These are phyloP conservation scores for Gisinianus flammeolus DNA, from an alignment of 2,888 invertebrate species.

Conservation along the genomic window DNA sequence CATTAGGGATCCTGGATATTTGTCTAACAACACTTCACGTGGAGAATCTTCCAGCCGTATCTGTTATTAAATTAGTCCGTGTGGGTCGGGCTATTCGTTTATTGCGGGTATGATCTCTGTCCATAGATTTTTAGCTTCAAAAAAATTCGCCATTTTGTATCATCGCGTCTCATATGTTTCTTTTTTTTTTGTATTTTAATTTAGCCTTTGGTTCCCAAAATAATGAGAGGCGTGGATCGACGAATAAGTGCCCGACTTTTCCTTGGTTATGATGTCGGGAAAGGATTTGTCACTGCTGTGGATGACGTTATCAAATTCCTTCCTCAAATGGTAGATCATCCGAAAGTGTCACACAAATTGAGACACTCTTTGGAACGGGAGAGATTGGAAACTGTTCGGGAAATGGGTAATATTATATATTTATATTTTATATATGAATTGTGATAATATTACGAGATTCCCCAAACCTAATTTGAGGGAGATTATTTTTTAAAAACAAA, in stretches of 20 bases:
- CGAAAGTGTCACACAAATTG: constrained; percentile 60
- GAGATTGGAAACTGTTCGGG: constrained; percentile 64
- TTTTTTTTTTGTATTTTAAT: background rate
- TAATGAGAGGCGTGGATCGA: constrained; percentile 66
- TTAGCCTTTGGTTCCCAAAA: constrained; percentile 64
- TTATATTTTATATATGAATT: constrained; percentile 57
- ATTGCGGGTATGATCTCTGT: constrained; percentile 61
- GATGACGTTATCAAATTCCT: constrained; percentile 68
- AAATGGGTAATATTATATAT: constrained; percentile 64
- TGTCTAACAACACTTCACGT: constrained; percentile 51
- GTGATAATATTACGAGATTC: constrained; percentile 59
- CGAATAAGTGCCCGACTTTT: constrained; percentile 68
- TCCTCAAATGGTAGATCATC: constrained; percentile 64
- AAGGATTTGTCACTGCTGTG: constrained; percentile 70
- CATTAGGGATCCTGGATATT: constrained; percentile 60
- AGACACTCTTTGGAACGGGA: constrained; percentile 58
- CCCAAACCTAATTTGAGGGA: too few species aligned
- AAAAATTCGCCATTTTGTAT: background rate
- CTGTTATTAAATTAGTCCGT: constrained; percentile 28
- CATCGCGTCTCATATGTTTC: background rate
- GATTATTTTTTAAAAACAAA: background rate
- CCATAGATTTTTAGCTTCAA: background rate
- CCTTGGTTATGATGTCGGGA: constrained; percentile 70
- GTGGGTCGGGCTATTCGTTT: constrained; percentile 63
- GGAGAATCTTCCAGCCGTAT: background rate